These are phyloP conservation scores for Chionoecetes opilio DNA, from an alignment of 1,140 invertebrate species.

Conservation along the genomic window DNA sequence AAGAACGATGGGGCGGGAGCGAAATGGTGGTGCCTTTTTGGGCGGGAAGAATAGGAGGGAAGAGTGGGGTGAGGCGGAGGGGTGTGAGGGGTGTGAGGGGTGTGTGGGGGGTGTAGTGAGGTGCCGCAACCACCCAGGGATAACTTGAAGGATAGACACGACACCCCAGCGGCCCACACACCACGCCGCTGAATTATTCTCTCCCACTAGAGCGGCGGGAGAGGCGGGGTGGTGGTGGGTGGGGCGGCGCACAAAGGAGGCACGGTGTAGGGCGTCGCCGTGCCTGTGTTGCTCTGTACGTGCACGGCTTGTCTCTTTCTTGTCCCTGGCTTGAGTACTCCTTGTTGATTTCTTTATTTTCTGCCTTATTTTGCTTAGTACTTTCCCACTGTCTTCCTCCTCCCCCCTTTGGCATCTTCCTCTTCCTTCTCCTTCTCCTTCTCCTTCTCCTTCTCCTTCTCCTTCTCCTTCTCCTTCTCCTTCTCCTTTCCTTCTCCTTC, in stretches of 20 bases:
- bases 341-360: neutral
- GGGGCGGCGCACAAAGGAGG: neutral
- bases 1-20: neutral
- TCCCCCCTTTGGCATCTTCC: neutral
- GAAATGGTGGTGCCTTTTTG: neutral
- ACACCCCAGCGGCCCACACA: slow-evolving; percentile 22
- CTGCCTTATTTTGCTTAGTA: neutral
- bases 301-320: neutral
- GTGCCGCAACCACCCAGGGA: slow-evolving; percentile 12
- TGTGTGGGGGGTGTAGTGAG: neutral
- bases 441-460: neutral
- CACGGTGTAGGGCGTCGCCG: neutral
- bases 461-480: neutral
- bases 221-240: neutral
- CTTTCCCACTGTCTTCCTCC: neutral
- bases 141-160: slow-evolving; percentile 19
- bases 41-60: neutral
- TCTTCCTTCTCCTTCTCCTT: neutral
- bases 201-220: slow-evolving; percentile 6
- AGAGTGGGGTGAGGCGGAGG: neutral
- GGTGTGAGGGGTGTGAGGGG: neutral
- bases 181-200: slow-evolving; percentile 17
- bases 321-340: neutral
- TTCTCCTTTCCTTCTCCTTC: neutral
- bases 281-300: neutral